Conservation (phyloP, 2,797 vertebrate genomes). For the Micromesistius poutassou region DNA sequence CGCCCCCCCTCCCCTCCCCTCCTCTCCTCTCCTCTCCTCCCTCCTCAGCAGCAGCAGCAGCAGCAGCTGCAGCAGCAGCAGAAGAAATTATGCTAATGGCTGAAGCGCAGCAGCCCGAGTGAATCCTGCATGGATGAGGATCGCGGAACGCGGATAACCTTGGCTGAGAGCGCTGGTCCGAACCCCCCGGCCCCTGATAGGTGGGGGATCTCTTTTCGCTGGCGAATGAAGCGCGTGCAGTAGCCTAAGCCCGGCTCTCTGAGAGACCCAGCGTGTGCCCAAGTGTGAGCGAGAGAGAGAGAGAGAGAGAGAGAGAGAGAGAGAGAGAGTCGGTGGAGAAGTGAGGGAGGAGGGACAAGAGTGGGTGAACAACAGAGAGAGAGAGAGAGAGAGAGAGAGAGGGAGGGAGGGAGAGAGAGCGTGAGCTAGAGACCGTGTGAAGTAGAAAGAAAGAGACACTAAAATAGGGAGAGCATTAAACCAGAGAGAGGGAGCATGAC, state of each 20-base stretch:
- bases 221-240: constrained; percentile 60
- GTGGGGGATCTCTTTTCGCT: background rate
- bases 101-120: constrained; percentile 41
- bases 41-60: constrained; percentile 46
- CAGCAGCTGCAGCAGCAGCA: constrained; percentile 60
- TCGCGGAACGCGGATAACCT: constrained; percentile 53
- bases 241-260: constrained; percentile 66
- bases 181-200: constrained; percentile 8
- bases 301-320: constrained; percentile 9
- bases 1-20: background rate
- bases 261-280: constrained; percentile 64
- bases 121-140: constrained; percentile 51
- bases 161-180: constrained; percentile 48
- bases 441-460: constrained; percentile 43
- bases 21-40: constrained; percentile 42
- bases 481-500: constrained; percentile 24
- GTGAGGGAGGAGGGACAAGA: constrained; percentile 45
- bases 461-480: constrained; percentile 54
- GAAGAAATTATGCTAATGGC: constrained; percentile 65
- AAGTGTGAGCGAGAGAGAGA: constrained; percentile 12
- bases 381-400: constrained; percentile 11
- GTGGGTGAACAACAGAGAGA: constrained; percentile 21
- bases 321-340: constrained; percentile 47
- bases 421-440: constrained; percentile 27
- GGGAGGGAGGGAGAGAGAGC: constrained; percentile 20